These are phyloP conservation scores for Haemorhous mexicanus DNA, from an alignment of 2,113 vertebrate species.

Conservation along the genomic window DNA sequence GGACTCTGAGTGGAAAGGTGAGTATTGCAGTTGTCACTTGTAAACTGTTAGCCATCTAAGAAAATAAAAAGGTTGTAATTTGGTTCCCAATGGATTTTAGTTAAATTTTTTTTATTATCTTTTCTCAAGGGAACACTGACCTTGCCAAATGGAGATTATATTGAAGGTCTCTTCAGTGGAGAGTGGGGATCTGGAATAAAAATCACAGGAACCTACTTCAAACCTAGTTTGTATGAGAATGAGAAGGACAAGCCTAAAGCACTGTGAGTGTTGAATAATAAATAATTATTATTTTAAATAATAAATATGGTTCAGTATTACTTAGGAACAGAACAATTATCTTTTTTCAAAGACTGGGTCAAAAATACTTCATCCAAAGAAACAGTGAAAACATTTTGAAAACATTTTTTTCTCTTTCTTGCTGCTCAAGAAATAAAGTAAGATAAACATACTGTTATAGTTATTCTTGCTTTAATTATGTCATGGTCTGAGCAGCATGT, in stretches of 20 bases:
- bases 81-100: not conserved
- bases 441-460: not conserved
- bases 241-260: conserved; percentile 84
- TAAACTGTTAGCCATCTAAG: not conserved
- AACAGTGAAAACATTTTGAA: not conserved
- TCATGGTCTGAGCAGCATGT: too few species aligned
- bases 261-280: conserved; percentile 76
- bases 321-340: not conserved
- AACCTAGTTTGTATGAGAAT: conserved; percentile 89
- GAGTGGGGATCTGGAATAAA: conserved; percentile 97
- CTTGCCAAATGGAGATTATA: conserved; percentile 91
- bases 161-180: conserved; percentile 92
- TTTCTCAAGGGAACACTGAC: conserved; percentile 84
- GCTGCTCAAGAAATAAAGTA: not conserved
- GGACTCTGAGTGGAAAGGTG: conserved; percentile 96
- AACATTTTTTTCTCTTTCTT: not conserved
- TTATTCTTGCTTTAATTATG: not conserved
- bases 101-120: not conserved
- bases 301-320: not conserved
- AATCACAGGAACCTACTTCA: conserved; percentile 91
- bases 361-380: not conserved
- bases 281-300: not conserved
- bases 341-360: not conserved
- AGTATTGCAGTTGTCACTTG: not conserved
- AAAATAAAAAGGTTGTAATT: not conserved